phyloP scores from a whole-genome alignment of 2,888 invertebrate genomes.

The Drosophila helvetica region DNA sequence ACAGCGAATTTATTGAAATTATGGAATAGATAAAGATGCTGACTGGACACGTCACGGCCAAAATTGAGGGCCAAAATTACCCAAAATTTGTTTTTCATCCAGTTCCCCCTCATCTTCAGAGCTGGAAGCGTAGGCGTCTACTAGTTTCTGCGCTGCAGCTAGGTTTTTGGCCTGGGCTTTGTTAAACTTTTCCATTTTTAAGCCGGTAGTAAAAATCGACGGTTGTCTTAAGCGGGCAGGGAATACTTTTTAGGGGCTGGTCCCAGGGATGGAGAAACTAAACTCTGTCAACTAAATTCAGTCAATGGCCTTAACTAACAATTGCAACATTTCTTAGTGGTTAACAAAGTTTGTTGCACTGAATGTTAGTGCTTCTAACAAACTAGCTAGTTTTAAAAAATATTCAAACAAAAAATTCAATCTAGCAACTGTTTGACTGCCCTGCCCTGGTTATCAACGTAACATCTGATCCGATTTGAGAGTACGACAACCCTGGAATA shows the following conservation, averaged over 20 bases:
- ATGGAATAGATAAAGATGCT: not conserved
- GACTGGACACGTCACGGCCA: constrained; percentile 62
- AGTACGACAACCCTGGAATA: constrained; percentile 47
- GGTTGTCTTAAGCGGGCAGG: too few relatives aligned
- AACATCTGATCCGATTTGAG: constrained; percentile 34
- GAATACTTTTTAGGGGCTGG: too few relatives aligned
- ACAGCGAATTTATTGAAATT: constrained; percentile 9
- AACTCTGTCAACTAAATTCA: too few relatives aligned
- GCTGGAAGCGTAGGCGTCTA: constrained; percentile 85
- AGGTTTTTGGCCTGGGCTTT: constrained; percentile 84
- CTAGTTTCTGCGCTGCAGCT: constrained; percentile 84
- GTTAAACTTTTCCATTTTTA: constrained; percentile 61
- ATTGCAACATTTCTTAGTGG: too few relatives aligned
- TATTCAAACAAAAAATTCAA: not conserved
- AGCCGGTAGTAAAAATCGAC: constrained; percentile 2
- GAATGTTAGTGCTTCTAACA: too few relatives aligned
- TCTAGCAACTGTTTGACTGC: not conserved
- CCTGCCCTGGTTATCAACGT: constrained; percentile 15
- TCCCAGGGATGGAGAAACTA: too few relatives aligned
- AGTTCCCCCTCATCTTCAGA: constrained; percentile 85
- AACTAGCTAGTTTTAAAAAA: too few relatives aligned
- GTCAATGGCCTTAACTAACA: too few relatives aligned
- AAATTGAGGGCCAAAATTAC: constrained; percentile 75
- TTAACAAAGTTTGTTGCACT: too few relatives aligned
- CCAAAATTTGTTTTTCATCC: constrained; percentile 84